Conservation (phyloP, 2,113 vertebrate species). For the Phalacrocorax carbo region DNA sequence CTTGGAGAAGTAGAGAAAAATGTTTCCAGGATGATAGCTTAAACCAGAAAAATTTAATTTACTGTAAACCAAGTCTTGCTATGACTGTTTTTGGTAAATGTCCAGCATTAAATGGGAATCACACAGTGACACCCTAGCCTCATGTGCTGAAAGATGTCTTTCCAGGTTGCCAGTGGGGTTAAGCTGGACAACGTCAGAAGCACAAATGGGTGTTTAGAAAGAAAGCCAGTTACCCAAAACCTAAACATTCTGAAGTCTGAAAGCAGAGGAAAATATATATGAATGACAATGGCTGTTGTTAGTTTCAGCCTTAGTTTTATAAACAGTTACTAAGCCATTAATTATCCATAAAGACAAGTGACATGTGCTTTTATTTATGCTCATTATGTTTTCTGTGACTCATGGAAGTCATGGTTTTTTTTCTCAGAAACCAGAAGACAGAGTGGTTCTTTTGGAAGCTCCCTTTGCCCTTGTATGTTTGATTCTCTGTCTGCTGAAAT, state of each 20-base stretch:
- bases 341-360: background rate
- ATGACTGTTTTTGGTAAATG: background rate
- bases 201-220: background rate
- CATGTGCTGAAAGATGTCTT: background rate
- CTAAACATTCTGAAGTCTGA: background rate
- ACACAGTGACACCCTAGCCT: background rate
- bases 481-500: background rate
- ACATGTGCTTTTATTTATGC: slow-evolving; percentile 40
- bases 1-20: background rate
- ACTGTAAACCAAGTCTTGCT: background rate
- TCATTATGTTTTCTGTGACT: slow-evolving; percentile 8
- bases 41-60: background rate
- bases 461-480: background rate
- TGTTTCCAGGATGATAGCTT: background rate
- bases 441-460: background rate
- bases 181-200: background rate
- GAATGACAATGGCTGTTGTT: background rate
- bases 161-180: background rate
- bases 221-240: background rate
- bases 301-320: slow-evolving; percentile 16
- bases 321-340: slow-evolving; percentile 5
- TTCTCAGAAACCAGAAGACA: slow-evolving; percentile 10
- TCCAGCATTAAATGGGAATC: background rate
- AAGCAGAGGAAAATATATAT: background rate
- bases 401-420: background rate